These are phyloP conservation scores for Enteromius radiatus DNA, from an alignment of 2,797 vertebrate species.

Conservation along the genomic window DNA sequence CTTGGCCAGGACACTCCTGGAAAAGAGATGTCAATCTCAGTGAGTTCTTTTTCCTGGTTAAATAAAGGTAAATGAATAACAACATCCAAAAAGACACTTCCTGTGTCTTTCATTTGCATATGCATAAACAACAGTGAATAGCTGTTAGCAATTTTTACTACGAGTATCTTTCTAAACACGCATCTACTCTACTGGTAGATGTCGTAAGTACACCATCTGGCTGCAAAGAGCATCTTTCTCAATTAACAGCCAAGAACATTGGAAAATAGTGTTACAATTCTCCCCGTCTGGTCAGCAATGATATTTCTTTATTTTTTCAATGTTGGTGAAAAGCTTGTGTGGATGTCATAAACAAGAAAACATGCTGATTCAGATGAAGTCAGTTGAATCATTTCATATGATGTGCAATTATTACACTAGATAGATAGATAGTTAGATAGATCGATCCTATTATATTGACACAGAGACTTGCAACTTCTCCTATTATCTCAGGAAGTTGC, in stretches of 20 bases:
- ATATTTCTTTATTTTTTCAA: neutral
- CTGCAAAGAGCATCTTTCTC: conserved; percentile 8
- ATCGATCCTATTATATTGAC: neutral
- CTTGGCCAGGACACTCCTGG: too few species aligned
- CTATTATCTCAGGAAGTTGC: neutral
- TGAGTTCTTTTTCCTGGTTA: too few species aligned
- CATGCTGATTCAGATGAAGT: neutral
- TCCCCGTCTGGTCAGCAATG: neutral
- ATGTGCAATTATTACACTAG: neutral
- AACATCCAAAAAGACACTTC: too few species aligned
- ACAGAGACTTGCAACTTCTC: conserved; percentile 3
- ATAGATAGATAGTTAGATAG: too few species aligned
- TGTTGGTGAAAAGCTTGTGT: neutral
- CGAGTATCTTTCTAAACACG: neutral
- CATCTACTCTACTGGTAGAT: conserved; percentile 4
- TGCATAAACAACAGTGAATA: neutral
- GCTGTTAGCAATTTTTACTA: neutral
- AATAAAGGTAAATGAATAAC: too few species aligned
- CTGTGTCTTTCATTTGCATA: neutral
- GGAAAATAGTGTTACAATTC: conserved; percentile 1
- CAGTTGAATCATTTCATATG: neutral
- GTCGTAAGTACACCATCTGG: neutral
- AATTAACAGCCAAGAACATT: neutral
- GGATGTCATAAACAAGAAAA: neutral
- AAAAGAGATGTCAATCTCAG: too few species aligned